phyloP scores from a whole-genome alignment of 2,797 vertebrate genomes.

The Naso thynnoides region DNA sequence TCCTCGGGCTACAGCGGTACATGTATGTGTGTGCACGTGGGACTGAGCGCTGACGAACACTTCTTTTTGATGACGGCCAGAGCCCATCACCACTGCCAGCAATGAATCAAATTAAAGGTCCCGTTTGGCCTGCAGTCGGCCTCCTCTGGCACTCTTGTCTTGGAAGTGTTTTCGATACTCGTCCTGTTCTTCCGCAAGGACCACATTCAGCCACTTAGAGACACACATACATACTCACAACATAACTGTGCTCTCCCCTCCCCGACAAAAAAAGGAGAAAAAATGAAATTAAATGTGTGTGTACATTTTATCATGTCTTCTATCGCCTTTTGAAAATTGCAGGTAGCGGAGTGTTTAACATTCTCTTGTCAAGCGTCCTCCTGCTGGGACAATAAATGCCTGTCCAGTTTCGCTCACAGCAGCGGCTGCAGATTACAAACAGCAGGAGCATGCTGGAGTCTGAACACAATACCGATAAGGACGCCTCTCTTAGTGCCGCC shows the following conservation, averaged over 20 bases:
- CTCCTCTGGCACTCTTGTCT: slow-evolving; percentile 43
- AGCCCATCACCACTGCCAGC: slow-evolving; percentile 54
- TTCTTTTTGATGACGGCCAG: slow-evolving; percentile 71
- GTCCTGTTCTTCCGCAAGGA: slow-evolving; percentile 11
- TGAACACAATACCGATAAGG: slow-evolving; percentile 96
- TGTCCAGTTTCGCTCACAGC: slow-evolving; percentile 98
- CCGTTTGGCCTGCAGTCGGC: slow-evolving; percentile 50
- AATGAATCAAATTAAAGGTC: slow-evolving; percentile 68
- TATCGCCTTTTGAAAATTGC: slow-evolving; percentile 92
- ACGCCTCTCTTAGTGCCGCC: slow-evolving; percentile 91
- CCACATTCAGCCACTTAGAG: slow-evolving; percentile 15
- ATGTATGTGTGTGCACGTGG: neutral
- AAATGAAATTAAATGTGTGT: slow-evolving; percentile 84
- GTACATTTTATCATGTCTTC: slow-evolving; percentile 89
- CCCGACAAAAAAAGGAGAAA: slow-evolving; percentile 25
- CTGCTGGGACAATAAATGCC: slow-evolving; percentile 98
- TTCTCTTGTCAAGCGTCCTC: slow-evolving; percentile 94
- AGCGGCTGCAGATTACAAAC: slow-evolving; percentile 98
- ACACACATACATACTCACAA: neutral
- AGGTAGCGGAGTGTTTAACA: slow-evolving; percentile 95
- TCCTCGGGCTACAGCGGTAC: neutral
- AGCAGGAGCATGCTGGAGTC: slow-evolving; percentile 91
- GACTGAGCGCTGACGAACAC: slow-evolving; percentile 60
- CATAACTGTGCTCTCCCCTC: slow-evolving; percentile 15
- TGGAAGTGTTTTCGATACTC: slow-evolving; percentile 27